Evolutionary conservation across 2,888 invertebrate species (phyloP).

Genomic region (Leptopilina drosophilae): DNA sequence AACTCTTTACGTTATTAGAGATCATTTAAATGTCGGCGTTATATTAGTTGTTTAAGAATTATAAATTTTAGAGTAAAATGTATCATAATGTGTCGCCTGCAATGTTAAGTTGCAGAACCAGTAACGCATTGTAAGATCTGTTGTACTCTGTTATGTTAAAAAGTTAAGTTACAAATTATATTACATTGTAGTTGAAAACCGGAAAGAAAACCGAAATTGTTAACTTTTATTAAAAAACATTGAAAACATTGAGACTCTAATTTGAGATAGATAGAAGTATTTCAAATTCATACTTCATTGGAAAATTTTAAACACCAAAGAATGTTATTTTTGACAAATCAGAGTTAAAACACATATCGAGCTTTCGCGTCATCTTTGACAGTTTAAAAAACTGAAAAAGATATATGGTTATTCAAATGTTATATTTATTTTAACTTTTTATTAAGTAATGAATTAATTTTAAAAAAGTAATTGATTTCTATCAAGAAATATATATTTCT

Average conservation of each 20-base stretch:
- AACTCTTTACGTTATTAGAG: constrained; percentile 59
- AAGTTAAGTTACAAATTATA: constrained; percentile 8
- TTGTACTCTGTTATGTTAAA: constrained; percentile 39
- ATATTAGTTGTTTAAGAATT: constrained; percentile 50
- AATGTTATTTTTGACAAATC: constrained; percentile 17
- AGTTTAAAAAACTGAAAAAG: constrained; percentile 10
- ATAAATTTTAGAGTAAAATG: constrained; percentile 55
- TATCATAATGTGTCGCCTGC: constrained; percentile 57
- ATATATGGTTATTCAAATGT: neutral
- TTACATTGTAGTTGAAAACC: constrained; percentile 10
- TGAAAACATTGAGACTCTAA: constrained; percentile 8
- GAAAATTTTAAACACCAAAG: neutral
- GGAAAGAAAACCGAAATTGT: constrained; percentile 14
- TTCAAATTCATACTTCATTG: neutral
- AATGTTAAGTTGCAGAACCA: constrained; percentile 45
- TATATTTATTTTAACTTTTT: constrained; percentile 13
- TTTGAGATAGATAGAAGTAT: constrained; percentile 11
- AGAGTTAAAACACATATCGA: constrained; percentile 31
- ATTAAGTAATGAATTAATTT: neutral
- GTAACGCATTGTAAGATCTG: constrained; percentile 39
- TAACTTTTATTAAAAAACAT: neutral
- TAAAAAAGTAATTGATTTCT: constrained; percentile 3
- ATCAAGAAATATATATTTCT: constrained; percentile 20
- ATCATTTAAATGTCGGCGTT: constrained; percentile 57
- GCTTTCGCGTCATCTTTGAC: constrained; percentile 6